These are phyloP conservation scores for Apodemia zela DNA, from an alignment of 2,888 invertebrate species.

Conservation along the genomic window DNA sequence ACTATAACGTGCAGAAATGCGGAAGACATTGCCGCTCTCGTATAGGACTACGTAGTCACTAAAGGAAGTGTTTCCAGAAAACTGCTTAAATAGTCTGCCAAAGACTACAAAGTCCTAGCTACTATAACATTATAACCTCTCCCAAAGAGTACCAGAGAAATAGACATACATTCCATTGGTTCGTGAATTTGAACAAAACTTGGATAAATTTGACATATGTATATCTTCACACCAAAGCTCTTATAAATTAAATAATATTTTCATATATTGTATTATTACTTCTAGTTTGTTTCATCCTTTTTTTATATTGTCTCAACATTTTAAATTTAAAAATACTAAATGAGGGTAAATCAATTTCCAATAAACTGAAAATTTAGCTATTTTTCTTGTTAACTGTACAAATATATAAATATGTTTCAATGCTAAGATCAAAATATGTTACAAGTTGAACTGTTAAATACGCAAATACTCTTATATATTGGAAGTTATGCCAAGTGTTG, in stretches of 20 bases:
- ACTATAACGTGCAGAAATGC: too few relatives aligned
- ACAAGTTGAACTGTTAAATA: background rate
- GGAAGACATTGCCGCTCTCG: too few relatives aligned
- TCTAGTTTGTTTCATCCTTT: background rate
- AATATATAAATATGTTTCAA: background rate
- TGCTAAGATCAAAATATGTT: background rate
- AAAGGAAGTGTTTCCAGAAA: too few relatives aligned
- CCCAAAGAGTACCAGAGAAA: too few relatives aligned
- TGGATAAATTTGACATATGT: background rate
- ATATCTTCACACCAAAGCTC: too few relatives aligned
- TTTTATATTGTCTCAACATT: background rate
- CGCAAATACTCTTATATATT: background rate
- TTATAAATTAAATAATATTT: too few relatives aligned
- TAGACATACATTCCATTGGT: too few relatives aligned
- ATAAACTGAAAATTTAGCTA: background rate
- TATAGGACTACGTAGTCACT: too few relatives aligned
- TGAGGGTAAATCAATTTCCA: background rate
- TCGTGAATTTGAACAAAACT: background rate
- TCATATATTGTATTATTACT: too few relatives aligned
- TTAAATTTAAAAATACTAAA: background rate
- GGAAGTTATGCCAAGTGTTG: background rate
- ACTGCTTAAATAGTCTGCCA: too few relatives aligned
- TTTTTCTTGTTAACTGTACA: constrained; percentile 10
- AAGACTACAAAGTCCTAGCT: too few relatives aligned
- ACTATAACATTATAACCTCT: too few relatives aligned